Conservation (phyloP, 2,113 vertebrate genomes). For the Bos indicus region DNA sequence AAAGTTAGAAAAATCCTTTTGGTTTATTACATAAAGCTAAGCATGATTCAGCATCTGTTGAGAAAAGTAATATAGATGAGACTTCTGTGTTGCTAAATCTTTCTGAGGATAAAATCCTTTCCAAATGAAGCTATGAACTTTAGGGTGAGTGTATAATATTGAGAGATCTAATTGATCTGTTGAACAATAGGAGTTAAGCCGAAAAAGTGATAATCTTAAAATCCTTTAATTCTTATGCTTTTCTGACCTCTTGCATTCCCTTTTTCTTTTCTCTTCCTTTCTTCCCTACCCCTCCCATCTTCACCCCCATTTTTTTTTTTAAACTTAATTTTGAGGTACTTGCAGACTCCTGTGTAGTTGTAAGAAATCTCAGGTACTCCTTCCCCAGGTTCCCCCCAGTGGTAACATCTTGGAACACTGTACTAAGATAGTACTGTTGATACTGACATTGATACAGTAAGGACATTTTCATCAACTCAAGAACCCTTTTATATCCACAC, state of each 20-base stretch:
- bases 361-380: neutral
- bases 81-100: neutral
- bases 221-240: neutral
- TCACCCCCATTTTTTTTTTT: neutral
- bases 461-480: neutral
- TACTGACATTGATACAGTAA: neutral
- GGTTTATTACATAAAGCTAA: neutral
- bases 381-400: neutral
- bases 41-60: neutral
- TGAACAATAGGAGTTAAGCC: neutral
- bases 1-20: neutral
- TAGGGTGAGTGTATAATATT: neutral
- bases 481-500: neutral
- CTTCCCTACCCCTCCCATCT: too few relatives aligned
- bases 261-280: neutral
- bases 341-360: neutral
- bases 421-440: neutral
- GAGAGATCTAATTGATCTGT: neutral
- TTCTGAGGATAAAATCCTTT: neutral
- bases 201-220: neutral
- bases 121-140: conserved; percentile 2
- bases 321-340: neutral
- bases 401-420: neutral
- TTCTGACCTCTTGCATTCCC: neutral
- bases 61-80: neutral